Evolutionary conservation across 2,113 vertebrate genomes (phyloP), one percentile per base, ranked within the genome.

Genomic region (Oryzias javanicus): DNA sequence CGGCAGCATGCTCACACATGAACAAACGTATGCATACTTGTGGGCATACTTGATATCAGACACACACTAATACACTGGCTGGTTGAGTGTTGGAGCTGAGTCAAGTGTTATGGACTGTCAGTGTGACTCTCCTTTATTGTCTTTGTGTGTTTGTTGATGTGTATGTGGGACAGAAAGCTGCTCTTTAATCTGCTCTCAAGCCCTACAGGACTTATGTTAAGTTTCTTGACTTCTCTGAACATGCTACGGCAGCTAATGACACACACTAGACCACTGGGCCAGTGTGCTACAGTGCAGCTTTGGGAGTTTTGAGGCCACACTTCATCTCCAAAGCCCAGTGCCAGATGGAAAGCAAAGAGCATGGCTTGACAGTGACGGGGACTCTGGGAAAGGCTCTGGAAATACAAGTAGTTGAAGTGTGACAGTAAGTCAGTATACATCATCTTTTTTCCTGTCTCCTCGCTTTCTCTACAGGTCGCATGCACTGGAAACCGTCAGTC

Each of bases 401-500:
- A 47, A 53, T 61, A 57, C 61, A 67, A 45, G 25, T 74, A 56
- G 67, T 57, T 53, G 29, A 35, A 35, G 35, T 25, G 60, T 77
- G 68, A 71, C 60, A 74, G 49, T 45, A 24, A 75, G 1, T 63
- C 55, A 50, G 0, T 65, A 19, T 14, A 15, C 47, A 40, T 17
- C 17, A 47, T 19, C 19, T 8, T 46, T 61, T 17, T 35, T 27
- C 49, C 53, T 74, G 46, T 27, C 41, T 54, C 42, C 16, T 47
- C 12, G 15, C n/a, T 46, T 17, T 46, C 62, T 77, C 59, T 18
- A 6, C 81, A 94, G 93, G 92, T 58, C 89, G 90, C 55, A 83
- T 92, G 45, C 85, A 89, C 69, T 91, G 89, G 91, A 93, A 93
- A 60, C 90, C 88, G 72, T 85, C 83, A 4, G 60, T 81, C 78